Percentiles rank a stretch among this genome's conserved stretches.
These are phyloP conservation scores for Steinernema feltiae DNA, from an alignment of 1,140 invertebrate species.

Conservation along the genomic window DNA sequence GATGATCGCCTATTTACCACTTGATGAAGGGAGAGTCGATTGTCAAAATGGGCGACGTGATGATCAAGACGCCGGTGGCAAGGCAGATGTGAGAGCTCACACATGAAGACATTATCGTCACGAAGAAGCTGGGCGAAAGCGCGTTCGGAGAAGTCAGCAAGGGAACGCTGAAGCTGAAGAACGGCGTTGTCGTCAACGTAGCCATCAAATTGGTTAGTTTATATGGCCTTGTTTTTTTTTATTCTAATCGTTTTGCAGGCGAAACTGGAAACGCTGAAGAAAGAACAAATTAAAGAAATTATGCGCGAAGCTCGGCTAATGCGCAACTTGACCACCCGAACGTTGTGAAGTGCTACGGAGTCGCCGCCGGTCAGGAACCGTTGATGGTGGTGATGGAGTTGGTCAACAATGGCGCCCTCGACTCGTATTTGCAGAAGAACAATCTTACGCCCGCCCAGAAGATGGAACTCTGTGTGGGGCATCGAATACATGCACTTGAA, in stretches of 20 bases:
- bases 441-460: not conserved
- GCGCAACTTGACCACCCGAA: not conserved
- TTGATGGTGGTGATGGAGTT: not conserved
- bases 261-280: not conserved
- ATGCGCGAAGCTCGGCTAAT: conserved; percentile 6
- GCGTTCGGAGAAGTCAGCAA: conserved; percentile 13
- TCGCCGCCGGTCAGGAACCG: not conserved
- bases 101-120: conserved; percentile 3
- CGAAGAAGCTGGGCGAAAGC: conserved; percentile 9
- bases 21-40: not conserved
- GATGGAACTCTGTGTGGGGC: not conserved
- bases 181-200: not conserved
- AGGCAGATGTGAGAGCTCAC: not conserved
- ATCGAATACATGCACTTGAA: not conserved
- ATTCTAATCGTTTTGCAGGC: not conserved
- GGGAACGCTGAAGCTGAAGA: not conserved
- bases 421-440: conserved; percentile 16
- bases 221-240: not conserved
- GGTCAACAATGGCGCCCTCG: conserved; percentile 5
- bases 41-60: not conserved
- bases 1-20: not conserved
- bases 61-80: not conserved
- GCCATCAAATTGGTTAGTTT: not conserved
- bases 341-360: not conserved
- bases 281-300: not conserved